Conservation (phyloP, 37 sponge, comb jelly and placozoan species). For the Axinella damicornis region DNA sequence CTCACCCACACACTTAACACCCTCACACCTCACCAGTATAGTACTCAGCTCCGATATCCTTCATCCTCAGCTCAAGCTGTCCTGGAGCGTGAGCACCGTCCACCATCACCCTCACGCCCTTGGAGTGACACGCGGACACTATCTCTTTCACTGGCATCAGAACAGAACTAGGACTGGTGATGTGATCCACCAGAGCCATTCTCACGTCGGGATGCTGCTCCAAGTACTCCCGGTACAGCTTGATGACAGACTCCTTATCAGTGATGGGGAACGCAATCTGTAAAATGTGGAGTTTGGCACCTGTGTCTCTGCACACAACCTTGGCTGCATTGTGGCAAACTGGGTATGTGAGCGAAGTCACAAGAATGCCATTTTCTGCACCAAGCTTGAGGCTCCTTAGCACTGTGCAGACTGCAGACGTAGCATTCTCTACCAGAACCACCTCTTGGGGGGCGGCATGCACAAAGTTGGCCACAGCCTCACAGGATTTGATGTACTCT, state of each 20-base stretch:
- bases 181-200: constrained; percentile 68
- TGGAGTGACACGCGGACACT: constrained; percentile 35
- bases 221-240: constrained; percentile 35
- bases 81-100: constrained; percentile 84
- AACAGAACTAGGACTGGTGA: constrained; percentile 60
- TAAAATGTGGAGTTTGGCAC: constrained; percentile 22
- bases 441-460: constrained; percentile 13
- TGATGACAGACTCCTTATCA: constrained; percentile 29
- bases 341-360: constrained; percentile 39
- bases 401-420: constrained; percentile 41
- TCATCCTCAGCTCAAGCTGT: constrained; percentile 56
- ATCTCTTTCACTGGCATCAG: constrained; percentile 70
- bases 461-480: constrained; percentile 42
- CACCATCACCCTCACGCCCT: constrained; percentile 54
- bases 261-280: constrained; percentile 23
- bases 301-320: constrained; percentile 22
- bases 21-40: constrained; percentile 62
- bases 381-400: constrained; percentile 30
- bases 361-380: constrained; percentile 36
- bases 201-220: constrained; percentile 25
- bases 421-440: constrained; percentile 70
- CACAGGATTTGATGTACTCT: not conserved
- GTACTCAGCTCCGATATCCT: constrained; percentile 50
- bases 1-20: too few relatives aligned
- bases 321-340: constrained; percentile 38